Conservation (phyloP, 2,888 invertebrate genomes). For the Microplitis deprimator region DNA sequence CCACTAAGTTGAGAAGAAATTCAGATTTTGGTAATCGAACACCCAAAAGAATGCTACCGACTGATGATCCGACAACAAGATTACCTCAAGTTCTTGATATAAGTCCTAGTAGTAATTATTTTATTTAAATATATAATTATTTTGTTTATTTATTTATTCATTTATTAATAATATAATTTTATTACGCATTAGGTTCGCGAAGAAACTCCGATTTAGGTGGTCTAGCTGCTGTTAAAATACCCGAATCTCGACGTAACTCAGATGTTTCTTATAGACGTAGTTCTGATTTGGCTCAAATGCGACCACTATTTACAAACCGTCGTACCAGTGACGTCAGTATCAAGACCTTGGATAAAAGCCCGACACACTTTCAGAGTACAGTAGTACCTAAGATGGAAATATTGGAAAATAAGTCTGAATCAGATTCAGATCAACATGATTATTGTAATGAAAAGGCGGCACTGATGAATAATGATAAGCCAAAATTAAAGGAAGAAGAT, state of each 20-base stretch:
- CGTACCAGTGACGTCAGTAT: conserved; percentile 66
- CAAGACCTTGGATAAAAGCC: conserved; percentile 62
- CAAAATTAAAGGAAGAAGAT: conserved; percentile 57
- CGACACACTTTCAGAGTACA: conserved; percentile 59
- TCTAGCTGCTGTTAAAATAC: conserved; percentile 50
- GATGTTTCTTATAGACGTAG: conserved; percentile 61
- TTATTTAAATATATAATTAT: neutral
- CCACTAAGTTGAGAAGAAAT: conserved; percentile 65
- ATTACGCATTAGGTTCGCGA: conserved; percentile 58
- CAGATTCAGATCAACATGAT: conserved; percentile 67
- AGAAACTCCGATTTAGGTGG: conserved; percentile 65
- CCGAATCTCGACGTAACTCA: conserved; percentile 64
- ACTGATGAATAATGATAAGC: conserved; percentile 59
- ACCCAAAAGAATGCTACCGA: conserved; percentile 58
- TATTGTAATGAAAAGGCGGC: conserved; percentile 64
- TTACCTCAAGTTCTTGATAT: conserved; percentile 60
- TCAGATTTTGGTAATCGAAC: conserved; percentile 67
- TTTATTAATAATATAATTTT: conserved; percentile 21
- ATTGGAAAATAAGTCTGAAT: conserved; percentile 63
- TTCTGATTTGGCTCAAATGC: conserved; percentile 58
- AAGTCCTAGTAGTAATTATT: conserved; percentile 58
- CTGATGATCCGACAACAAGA: conserved; percentile 50
- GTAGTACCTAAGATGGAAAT: conserved; percentile 57
- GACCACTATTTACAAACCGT: conserved; percentile 59
- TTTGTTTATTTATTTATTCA: conserved; percentile 12